A percentile compares a stretch with the other conserved stretches of the same genome.
Conservation (phyloP, 2,113 vertebrate species). For the Porphyrio hochstetteri region DNA sequence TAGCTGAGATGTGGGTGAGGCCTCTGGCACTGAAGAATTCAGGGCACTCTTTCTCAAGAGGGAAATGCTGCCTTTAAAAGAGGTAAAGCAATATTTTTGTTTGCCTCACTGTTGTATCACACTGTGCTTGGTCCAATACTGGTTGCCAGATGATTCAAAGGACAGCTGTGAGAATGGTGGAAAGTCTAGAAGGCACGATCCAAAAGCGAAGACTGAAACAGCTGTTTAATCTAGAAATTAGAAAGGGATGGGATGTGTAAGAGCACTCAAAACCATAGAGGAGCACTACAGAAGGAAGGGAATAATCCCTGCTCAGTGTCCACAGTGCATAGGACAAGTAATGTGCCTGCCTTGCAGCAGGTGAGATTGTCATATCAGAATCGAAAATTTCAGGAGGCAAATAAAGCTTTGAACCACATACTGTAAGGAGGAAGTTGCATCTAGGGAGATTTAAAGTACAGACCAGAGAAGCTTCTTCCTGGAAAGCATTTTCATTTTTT, state of each 20-base stretch:
- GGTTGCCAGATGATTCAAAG: background rate
- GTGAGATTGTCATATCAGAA: background rate
- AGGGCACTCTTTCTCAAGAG: background rate
- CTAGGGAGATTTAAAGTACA: background rate
- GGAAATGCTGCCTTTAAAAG: background rate
- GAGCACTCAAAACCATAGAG: background rate
- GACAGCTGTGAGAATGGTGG: background rate
- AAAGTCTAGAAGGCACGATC: background rate
- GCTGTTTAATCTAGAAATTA: background rate
- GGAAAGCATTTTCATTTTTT: background rate
- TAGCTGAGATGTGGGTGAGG: background rate
- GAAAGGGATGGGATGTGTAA: background rate
- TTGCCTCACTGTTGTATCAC: background rate
- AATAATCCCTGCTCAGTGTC: background rate
- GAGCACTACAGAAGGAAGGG: background rate
- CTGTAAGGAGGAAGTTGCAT: background rate
- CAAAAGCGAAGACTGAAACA: background rate
- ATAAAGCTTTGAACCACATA: background rate
- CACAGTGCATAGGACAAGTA: background rate
- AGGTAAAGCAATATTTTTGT: accelerated
- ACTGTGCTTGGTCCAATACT: background rate
- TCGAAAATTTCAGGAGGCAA: background rate
- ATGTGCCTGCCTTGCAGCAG: background rate
- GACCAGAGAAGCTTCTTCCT: background rate
- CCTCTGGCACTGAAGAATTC: background rate